Conservation (phyloP, 2,797 vertebrate genomes). For the Muraenolepis orangiensis region DNA sequence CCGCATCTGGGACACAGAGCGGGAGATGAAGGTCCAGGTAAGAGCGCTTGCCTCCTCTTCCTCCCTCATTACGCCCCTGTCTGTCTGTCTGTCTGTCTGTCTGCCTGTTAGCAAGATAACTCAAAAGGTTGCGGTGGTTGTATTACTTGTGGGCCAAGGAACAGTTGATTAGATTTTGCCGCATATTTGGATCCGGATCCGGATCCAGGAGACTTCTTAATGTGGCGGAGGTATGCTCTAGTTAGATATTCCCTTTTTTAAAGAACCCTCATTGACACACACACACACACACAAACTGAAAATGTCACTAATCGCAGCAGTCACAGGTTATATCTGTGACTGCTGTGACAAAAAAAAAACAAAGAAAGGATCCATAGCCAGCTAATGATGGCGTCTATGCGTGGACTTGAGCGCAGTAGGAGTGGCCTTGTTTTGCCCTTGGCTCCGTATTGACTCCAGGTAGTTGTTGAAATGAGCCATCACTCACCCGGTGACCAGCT, state of each 20-base stretch:
- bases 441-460: conserved; percentile 43
- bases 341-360: neutral
- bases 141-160: no score
- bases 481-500: conserved; percentile 23
- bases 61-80: no score
- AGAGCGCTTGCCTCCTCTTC: neutral
- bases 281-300: neutral
- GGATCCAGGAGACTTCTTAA: no score
- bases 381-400: conserved; percentile 49
- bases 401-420: conserved; percentile 43
- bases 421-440: conserved; percentile 35
- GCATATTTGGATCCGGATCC: no score
- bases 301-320: neutral
- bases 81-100: no score
- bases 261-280: neutral
- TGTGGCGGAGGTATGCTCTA: no score
- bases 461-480: conserved; percentile 31
- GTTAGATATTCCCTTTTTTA: no score
- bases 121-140: no score
- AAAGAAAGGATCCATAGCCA: neutral
- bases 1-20: conserved; percentile 95
- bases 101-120: no score
- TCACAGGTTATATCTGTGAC: neutral
- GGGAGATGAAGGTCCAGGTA: conserved; percentile 98
- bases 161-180: no score